Evolutionary conservation across 2,113 vertebrate species (phyloP).

Genomic region (Alosa alosa): DNA sequence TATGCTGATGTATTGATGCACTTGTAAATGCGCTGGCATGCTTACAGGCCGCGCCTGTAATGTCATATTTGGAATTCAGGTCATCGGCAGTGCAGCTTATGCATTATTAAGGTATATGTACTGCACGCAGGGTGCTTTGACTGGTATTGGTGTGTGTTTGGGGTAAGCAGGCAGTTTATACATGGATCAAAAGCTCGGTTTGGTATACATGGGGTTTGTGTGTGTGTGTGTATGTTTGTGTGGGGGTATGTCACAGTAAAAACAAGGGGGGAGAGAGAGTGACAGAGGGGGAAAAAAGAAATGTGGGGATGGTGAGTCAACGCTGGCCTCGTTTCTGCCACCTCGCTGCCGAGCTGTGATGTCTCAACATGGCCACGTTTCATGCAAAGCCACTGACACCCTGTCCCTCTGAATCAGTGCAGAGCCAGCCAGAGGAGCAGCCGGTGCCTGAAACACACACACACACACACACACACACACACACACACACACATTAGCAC

Average conservation of each 20-base stretch:
- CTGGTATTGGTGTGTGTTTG: not conserved
- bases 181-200: not conserved
- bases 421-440: slow-evolving; percentile 4
- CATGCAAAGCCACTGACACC: slow-evolving; percentile 25
- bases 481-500: not conserved
- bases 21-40: slow-evolving; percentile 1
- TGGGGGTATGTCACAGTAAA: not conserved
- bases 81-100: not conserved
- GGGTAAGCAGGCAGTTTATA: not conserved
- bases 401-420: slow-evolving; percentile 27
- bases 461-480: not conserved
- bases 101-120: not conserved
- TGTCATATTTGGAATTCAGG: not conserved
- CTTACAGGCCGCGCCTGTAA: not conserved
- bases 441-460: slow-evolving; percentile 8
- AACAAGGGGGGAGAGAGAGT: not conserved
- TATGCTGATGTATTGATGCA: slow-evolving; percentile 18
- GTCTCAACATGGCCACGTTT: slow-evolving; percentile 18
- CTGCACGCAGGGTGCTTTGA: not conserved
- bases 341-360: slow-evolving; percentile 5
- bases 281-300: not conserved
- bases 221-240: not conserved
- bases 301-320: not conserved
- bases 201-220: not conserved
- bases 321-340: slow-evolving; percentile 8